These are phyloP conservation scores for Pituophis catenifer DNA, from an alignment of 2,113 vertebrate species.

Conservation along the genomic window DNA sequence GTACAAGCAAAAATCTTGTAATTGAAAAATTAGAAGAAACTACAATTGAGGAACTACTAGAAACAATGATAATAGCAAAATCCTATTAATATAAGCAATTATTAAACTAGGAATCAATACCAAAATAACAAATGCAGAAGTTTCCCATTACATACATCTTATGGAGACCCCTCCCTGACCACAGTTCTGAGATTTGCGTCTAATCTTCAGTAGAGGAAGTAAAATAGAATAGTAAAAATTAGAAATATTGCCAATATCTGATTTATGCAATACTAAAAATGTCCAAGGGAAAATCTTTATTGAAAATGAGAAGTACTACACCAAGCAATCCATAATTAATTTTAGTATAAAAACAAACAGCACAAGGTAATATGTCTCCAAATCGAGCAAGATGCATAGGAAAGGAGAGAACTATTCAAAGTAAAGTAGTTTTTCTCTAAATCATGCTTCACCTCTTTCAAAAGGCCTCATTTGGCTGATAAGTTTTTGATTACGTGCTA, in stretches of 20 bases:
- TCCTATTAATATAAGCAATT: not conserved
- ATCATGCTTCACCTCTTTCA: constrained; percentile 3
- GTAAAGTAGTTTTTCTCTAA: not conserved
- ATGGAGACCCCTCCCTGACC: not conserved
- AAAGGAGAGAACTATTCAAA: not conserved
- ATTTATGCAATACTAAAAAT: not conserved
- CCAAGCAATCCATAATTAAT: not conserved
- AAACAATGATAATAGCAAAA: not conserved
- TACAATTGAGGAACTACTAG: constrained; percentile 23
- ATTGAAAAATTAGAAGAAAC: not conserved
- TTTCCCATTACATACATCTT: not conserved
- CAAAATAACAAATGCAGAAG: not conserved
- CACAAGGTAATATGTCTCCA: not conserved
- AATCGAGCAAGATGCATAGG: not conserved
- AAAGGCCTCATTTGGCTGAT: constrained; percentile 8
- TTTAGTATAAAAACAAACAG: not conserved
- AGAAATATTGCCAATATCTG: not conserved
- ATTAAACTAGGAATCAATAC: not conserved
- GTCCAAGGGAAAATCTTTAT: not conserved
- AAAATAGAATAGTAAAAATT: not conserved
- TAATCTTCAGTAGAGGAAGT: not conserved
- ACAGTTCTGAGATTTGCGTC: not conserved
- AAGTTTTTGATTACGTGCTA: not conserved
- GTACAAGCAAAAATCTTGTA: too few relatives aligned
- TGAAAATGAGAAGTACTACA: not conserved